phyloP scores from a whole-genome alignment of 2,797 vertebrate species.

The Tragelaphus oryx region DNA sequence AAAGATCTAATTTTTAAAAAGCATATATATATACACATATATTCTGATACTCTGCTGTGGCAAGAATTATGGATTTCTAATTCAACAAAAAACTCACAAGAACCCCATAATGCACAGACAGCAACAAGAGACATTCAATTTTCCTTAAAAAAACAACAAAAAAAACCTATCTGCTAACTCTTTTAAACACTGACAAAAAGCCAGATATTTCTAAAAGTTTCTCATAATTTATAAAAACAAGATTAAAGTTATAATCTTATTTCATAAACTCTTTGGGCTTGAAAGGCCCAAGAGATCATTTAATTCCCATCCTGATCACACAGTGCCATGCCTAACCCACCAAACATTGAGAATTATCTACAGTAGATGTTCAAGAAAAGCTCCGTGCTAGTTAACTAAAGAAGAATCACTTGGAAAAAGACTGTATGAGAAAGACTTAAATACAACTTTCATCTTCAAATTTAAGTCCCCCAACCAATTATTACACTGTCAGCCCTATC shows the following conservation, averaged over 20 bases:
- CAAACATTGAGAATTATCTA: not conserved
- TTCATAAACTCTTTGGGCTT: not conserved
- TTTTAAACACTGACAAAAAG: not conserved
- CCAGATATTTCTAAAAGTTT: not conserved
- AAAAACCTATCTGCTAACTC: not conserved
- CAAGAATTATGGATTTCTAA: not conserved
- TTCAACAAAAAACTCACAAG: not conserved
- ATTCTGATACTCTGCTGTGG: not conserved
- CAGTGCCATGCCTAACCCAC: not conserved
- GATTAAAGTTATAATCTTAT: not conserved
- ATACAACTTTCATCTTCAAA: not conserved
- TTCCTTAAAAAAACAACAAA: not conserved
- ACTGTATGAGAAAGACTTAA: not conserved
- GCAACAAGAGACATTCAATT: not conserved
- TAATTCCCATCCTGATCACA: not conserved
- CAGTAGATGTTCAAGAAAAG: not conserved
- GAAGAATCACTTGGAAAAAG: not conserved
- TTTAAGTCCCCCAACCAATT: not conserved
- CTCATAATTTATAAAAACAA: not conserved
- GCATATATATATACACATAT: not conserved
- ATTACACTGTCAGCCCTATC: not conserved
- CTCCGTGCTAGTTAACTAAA: not conserved
- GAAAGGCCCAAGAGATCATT: not conserved
- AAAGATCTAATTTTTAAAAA: not conserved
- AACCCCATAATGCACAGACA: not conserved